Base-by-base conservation (phyloP, 2,797 vertebrate species). In the Chaetophractus vellerosus region DNA sequence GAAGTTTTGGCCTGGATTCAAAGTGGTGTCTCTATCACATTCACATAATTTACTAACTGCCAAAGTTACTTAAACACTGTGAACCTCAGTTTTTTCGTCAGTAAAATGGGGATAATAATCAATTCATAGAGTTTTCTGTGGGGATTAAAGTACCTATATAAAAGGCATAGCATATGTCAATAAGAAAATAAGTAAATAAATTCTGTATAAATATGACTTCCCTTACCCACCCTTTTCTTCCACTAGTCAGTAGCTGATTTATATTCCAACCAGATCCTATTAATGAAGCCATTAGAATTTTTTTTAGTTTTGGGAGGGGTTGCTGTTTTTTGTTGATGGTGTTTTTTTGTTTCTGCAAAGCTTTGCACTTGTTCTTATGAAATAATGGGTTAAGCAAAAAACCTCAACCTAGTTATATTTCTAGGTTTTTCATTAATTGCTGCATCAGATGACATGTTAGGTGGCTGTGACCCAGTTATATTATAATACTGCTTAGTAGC, bases 391-490 rank as follows among this genome's bases (percentile, higher is more conserved):
- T 74, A 81, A 33, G 4, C 6, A 71, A 55, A 69, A 33, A 61
- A 74, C 2, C 12, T 26, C 26, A 41, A 26, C 48, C 68, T 18
- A 84, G 24, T 63, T 84, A 57, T 38, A 68, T 14, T 82, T 87
- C n/a, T n/a, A 76, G 57, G 55, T 90, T 66, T 64, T 81, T 85
- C 81, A 75, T 91, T 94, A 79, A 95, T 50, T 82, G 28, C 11
- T 52, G 2, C 1, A 28, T 66, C 33, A 78, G 52, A 59, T 55
- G 74, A 63, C 45, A 38, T 24, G 45, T 50, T 74, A 76, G 55
- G 33, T 72, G 81, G 4, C 76, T 68, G 5, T 93, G 91, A 92
- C 84, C 91, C 57, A 94, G 68, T 94, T 97, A 72, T 52, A 87
- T 94, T 97, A 72, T 52, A 87, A 78, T 50, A 92, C 91, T 61